Base-by-base conservation (phyloP, 2,113 vertebrate genomes). In the Otis tarda region DNA sequence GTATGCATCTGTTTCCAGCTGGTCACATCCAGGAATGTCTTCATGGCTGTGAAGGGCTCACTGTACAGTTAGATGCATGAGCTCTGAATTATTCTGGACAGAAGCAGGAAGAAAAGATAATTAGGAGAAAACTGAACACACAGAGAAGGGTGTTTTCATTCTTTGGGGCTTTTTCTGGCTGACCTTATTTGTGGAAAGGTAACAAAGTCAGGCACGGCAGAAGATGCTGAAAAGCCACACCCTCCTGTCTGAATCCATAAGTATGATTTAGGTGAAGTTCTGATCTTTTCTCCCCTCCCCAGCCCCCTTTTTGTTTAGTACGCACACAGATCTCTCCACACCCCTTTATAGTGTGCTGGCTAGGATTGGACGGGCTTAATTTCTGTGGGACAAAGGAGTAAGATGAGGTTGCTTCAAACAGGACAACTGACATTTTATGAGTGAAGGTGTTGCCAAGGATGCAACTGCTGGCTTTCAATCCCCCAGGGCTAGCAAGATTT, bases 51-150 rank as follows among this genome's bases (percentile, higher is more conserved):
- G 64, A 84, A 77, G 67, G 77, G 76, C 63, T 93, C 50, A 50
- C 79, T 74, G 89, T 89, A 89, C 67, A 65, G 56, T 92, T 45
- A 61, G 59, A 75, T 77, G 93, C 95, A 69, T 31, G 52, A 96
- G 96, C 93, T 97, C 95, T 94, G 83, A 94, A 65, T 94, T 92
- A 71, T 70, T 93, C 97, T 97, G 73, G 67, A 71, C 56, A 92
- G 89, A 95, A 96, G 94, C 35, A 94, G 71, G 83, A 82, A 64
- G 14, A 64, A 68, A 89, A 92, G 13, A 91, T 39, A 75, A 91
- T 82, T 55, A 45, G 4, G 20, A 92, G 47, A 73, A 57, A 67
- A 83, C 10, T 24, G 39, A 84, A 49, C 1, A 1, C 49, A 43
- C 14, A 12, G 6, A 52, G 14, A 37, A 17, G 28, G 18, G 14